Evolutionary conservation across 2,113 vertebrate species (phyloP), one percentile per base, ranked within the genome.

Genomic region (Dissostichus mawsoni): DNA sequence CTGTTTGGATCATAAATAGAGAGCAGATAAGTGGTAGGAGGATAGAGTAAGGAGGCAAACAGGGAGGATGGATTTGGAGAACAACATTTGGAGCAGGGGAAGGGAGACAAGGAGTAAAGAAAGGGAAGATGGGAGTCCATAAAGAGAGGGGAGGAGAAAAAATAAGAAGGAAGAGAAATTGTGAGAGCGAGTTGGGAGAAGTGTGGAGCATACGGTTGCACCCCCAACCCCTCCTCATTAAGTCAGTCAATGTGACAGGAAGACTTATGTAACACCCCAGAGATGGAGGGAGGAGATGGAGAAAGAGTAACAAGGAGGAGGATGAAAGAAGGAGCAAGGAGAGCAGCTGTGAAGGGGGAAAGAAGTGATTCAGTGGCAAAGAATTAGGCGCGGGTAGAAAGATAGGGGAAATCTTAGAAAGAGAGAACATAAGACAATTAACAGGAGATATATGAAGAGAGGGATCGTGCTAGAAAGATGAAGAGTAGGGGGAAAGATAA

Each of bases 171-270:
- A 50, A 66, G 47, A 64, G 59, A 52, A 74, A 72, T 57, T 64
- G 68, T 4, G 1, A 61, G 67, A 78, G 59, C 8, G 63, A 76
- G 80, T 75, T 74, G 69, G 75, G 74, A 74, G 77, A 81, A 85
- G 80, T 82, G 73, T 8, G 36, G 70, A 84, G 74, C 78, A 91
- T 84, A 89, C 53, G 69, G 85, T 78, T 85, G 73, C 64, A 64
- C 12, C 57, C 69, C 52, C 20, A 4, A 12, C 20, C 55, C 51
- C 41, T 61, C 78, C 81, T 81, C 89, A 92, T 92, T 92, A 89
- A 92, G 86, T 92, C 92, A 92, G 93, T 89, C 85, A 92, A 84
- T 92, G 91, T 92, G 92, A 92, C 91, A 92, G 86, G 82, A 91
- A 84, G 87, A 90, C 90, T 93, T 94, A 93, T 87, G 84, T 93